These are phyloP conservation scores for Acyrthosiphon pisum DNA, from an alignment of 1,140 invertebrate species.

Conservation along the genomic window DNA sequence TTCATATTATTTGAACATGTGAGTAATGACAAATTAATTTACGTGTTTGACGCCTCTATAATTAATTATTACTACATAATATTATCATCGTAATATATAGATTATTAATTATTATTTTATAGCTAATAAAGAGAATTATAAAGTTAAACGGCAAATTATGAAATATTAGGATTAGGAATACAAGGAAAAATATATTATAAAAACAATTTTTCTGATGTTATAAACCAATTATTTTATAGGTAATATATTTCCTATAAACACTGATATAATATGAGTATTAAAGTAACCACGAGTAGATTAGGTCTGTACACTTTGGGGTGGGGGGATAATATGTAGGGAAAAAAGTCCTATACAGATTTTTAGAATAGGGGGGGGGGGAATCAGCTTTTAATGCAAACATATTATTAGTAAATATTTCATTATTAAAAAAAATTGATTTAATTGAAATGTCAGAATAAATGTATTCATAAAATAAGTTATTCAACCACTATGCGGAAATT, in stretches of 20 bases:
- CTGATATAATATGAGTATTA: neutral
- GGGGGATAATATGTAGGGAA: neutral
- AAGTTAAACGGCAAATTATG: neutral
- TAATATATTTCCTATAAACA: neutral
- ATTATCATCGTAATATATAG: neutral
- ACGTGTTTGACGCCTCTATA: neutral
- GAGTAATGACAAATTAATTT: neutral
- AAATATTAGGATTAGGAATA: neutral
- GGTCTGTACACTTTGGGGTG: neutral
- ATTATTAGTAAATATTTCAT: too few relatives aligned
- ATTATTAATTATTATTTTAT: constrained; percentile 17
- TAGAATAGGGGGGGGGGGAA: neutral
- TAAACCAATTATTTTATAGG: neutral
- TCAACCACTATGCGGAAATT: neutral
- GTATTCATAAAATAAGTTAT: neutral
- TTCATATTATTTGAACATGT: neutral
- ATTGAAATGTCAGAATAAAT: neutral
- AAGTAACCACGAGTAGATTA: neutral
- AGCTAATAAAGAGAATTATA: neutral
- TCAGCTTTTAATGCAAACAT: too few relatives aligned
- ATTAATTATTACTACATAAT: neutral
- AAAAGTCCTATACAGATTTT: neutral
- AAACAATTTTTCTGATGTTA: neutral
- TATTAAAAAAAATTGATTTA: neutral
- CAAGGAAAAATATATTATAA: neutral